phyloP scores from a whole-genome alignment of 1,140 invertebrate genomes.

The Metaphire vulgaris region DNA sequence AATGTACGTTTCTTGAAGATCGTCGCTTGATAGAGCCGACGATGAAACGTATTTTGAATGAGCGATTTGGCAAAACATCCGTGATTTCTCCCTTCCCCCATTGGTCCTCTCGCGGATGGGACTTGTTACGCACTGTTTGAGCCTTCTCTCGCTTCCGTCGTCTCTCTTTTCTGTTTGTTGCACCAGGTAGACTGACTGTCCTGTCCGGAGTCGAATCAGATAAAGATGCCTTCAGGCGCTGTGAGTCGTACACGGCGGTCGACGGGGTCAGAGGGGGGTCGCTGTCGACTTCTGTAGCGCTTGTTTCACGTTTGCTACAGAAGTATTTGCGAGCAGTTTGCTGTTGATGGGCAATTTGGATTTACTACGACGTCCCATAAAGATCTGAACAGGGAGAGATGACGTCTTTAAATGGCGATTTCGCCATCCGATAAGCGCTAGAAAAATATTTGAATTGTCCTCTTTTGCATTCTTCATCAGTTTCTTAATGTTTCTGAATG shows the following conservation, averaged over 20 bases:
- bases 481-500: constrained; percentile 6
- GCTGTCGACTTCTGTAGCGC: background rate
- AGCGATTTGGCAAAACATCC: background rate
- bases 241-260: too few species aligned
- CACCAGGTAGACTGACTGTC: background rate
- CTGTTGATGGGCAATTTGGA: background rate
- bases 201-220: too few species aligned
- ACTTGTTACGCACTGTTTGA: background rate
- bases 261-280: too few species aligned
- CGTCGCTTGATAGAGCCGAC: background rate
- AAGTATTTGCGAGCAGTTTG: background rate
- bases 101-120: background rate
- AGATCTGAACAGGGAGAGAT: constrained; percentile 5
- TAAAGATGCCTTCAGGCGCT: too few species aligned
- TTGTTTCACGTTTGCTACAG: background rate
- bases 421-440: constrained; percentile 27
- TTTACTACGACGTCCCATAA: background rate
- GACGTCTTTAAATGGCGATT: constrained; percentile 24
- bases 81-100: background rate
- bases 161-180: background rate
- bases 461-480: constrained; percentile 3
- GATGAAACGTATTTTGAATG: background rate
- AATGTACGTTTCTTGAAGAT: background rate
- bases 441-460: constrained; percentile 19
- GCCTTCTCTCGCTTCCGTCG: too few species aligned